Base-by-base conservation (phyloP, 2,797 vertebrate species). In the Microcaecilia unicolor region DNA sequence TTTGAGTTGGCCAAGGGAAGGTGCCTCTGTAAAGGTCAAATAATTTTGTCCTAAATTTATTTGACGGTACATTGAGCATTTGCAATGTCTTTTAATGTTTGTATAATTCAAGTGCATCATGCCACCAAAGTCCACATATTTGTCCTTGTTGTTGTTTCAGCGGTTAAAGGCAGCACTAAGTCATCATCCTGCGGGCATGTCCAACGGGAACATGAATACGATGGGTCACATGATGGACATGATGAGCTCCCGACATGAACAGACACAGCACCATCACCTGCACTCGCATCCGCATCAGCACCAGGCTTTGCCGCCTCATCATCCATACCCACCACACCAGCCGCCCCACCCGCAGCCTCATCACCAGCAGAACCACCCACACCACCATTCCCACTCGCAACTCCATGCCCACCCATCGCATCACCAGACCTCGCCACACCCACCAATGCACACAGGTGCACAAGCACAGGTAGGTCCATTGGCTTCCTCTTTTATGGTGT, bases 171-270 rank as follows among this genome's bases (percentile, higher is more conserved):
- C 96, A 31, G 91, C 93, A 3, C 71, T 99, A 75, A 87, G 87
- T 44, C 96, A 98, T 54, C 95, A 98, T 63, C 91, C 94, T 19
- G 90, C 87, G 10, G 45, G 90, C 76, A 90, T 98, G 70, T 72
- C 92, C 1, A 99, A 99, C 2, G 96, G 96, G 61, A 98, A 89
- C 65, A 97, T 99, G 93, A 97, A 87, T 79, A 90, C 89, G 66
- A 98, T 99, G 92, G 91, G 92, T 45, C 96, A 99, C 74, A 97
- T 99, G 93, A 97, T 99, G 94, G 96, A 99, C 48, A 98, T 98
- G 91, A 98, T 98, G 94, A 87, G 86, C 43, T 91, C 93, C 2
- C 87, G 94, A 61, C 92, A 91, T 54, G 89, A 98, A 74, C 93
- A 93, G 62, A 76, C 87, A 2, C 80, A 79, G 1, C 62, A 79